Evolutionary conservation across 2,797 vertebrate species (phyloP).

Genomic region (Sarcophilus harrisii): DNA sequence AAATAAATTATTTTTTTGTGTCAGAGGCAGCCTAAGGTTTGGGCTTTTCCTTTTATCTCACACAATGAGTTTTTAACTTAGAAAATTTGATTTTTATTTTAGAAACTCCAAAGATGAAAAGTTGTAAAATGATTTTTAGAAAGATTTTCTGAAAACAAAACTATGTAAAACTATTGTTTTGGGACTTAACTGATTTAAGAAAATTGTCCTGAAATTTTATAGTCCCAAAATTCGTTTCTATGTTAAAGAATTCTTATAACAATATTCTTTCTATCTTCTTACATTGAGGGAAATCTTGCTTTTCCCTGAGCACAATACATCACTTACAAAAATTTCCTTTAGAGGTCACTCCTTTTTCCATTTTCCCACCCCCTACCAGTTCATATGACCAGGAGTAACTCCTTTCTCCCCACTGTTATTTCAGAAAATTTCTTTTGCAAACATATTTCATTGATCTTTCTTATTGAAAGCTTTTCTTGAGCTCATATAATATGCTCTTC

Average conservation of each 20-base stretch:
- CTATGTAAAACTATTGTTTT: background rate
- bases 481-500: background rate
- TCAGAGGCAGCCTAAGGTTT: background rate
- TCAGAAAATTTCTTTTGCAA: background rate
- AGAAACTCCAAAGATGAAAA: background rate
- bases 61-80: background rate
- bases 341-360: background rate
- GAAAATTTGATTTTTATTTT: constrained; percentile 15
- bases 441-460: background rate
- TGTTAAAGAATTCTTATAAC: background rate
- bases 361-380: accelerated
- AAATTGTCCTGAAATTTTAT: background rate
- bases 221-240: background rate
- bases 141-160: constrained; percentile 14
- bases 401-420: background rate
- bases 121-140: background rate
- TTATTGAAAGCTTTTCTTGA: background rate
- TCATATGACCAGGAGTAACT: background rate
- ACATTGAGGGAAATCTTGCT: background rate
- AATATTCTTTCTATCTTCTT: background rate
- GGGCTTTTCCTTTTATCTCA: background rate
- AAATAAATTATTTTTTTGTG: too few relatives aligned
- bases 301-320: background rate
- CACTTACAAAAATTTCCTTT: background rate
- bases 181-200: background rate